phyloP scores from a whole-genome alignment of 2,113 vertebrate genomes.

The Athene noctua region DNA sequence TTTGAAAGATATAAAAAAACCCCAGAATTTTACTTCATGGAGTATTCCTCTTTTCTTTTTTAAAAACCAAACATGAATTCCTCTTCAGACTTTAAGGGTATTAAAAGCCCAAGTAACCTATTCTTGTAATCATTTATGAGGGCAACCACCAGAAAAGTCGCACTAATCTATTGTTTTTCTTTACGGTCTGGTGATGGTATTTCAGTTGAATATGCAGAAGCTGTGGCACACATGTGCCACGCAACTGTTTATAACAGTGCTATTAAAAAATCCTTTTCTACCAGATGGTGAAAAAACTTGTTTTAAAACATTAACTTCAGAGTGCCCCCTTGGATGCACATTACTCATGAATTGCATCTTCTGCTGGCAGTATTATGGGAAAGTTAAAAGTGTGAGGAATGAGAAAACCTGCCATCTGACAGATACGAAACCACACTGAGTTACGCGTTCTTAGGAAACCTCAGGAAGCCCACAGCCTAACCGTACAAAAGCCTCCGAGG shows the following conservation, averaged over 20 bases:
- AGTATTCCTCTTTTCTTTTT: neutral
- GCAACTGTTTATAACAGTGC: accelerated
- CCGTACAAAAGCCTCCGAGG: accelerated
- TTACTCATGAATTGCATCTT: accelerated
- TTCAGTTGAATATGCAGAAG: neutral
- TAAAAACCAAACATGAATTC: neutral
- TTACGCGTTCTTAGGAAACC: accelerated
- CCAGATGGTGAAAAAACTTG: neutral
- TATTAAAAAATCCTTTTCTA: neutral
- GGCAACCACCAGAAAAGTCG: neutral
- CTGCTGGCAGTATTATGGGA: neutral
- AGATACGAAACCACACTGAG: accelerated
- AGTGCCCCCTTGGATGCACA: accelerated
- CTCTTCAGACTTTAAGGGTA: neutral
- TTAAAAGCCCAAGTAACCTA: neutral
- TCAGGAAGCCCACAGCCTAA: neutral
- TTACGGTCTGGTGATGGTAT: accelerated
- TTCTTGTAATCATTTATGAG: neutral
- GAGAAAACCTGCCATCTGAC: accelerated
- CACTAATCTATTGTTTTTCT: accelerated
- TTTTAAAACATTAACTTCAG: neutral
- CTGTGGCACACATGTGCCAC: accelerated
- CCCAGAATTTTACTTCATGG: neutral
- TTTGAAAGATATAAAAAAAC: neutral
- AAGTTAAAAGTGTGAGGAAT: accelerated